Conservation (phyloP, 2,888 invertebrate genomes). For the Caenorhabditis wallacei region DNA sequence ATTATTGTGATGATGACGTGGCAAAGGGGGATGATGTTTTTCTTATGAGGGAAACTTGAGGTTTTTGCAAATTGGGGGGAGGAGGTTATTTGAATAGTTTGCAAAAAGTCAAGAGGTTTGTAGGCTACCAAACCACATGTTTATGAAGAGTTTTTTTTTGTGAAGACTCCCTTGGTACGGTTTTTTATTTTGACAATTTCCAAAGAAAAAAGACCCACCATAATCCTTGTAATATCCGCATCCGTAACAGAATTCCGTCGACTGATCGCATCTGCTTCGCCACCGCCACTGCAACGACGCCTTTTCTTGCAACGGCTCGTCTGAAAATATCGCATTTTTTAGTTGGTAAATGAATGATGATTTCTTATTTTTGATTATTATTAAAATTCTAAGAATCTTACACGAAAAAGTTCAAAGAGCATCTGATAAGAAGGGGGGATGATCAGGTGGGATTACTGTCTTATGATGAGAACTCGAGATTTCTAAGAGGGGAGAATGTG, state of each 20-base stretch:
- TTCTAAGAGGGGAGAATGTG: no score
- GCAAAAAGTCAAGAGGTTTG: no score
- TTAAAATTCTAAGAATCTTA: neutral
- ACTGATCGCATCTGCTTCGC: constrained; percentile 64
- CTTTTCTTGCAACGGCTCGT: constrained; percentile 59
- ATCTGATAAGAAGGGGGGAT: neutral
- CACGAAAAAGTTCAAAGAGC: neutral
- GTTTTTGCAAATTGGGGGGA: no score
- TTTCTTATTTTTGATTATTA: neutral
- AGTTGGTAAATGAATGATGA: neutral
- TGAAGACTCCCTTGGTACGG: neutral
- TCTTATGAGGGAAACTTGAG: no score
- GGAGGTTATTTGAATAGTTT: no score
- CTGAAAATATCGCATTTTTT: constrained; percentile 30
- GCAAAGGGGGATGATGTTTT: neutral
- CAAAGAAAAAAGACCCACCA: constrained; percentile 49
- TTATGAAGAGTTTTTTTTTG: neutral
- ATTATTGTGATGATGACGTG: neutral
- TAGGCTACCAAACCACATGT: no score
- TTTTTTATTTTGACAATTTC: neutral
- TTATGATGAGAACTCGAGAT: neutral
- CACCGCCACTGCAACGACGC: constrained; percentile 62
- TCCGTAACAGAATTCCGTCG: constrained; percentile 62
- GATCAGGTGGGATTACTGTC: neutral
- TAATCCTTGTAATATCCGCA: constrained; percentile 64